These are phyloP conservation scores for Nasonia giraulti DNA, from an alignment of 1,140 invertebrate genomes.

Conservation along the genomic window DNA sequence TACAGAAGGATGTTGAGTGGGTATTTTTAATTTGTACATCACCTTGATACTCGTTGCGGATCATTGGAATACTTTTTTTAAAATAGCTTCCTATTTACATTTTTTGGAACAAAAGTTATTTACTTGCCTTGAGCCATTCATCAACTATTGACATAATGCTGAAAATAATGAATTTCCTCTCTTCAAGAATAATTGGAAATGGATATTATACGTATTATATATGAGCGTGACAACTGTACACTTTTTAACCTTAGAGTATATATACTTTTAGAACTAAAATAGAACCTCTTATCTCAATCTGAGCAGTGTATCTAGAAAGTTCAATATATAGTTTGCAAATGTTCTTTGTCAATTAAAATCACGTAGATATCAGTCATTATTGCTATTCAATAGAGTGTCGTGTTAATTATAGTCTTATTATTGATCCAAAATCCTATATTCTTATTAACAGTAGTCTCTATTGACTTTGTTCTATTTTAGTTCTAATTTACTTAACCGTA, in stretches of 20 bases:
- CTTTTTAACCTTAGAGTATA: background rate
- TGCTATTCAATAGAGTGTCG: no score
- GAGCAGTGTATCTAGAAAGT: conserved; percentile 32
- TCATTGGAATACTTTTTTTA: background rate
- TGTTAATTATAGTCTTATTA: background rate
- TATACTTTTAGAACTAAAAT: conserved; percentile 14
- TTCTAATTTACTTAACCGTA: no score
- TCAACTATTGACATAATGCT: background rate
- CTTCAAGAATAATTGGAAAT: background rate
- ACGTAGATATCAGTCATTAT: no score
- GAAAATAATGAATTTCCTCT: background rate
- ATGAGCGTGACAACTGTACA: background rate
- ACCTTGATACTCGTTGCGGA: background rate
- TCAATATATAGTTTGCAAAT: conserved; percentile 8
- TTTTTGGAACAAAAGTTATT: background rate
- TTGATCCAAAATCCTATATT: background rate
- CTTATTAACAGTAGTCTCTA: background rate
- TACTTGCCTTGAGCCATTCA: background rate
- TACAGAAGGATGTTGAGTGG: background rate
- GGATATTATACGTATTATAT: background rate
- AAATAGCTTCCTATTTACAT: background rate
- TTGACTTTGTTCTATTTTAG: background rate
- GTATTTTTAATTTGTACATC: conserved; percentile 1
- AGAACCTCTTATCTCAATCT: conserved; percentile 26
- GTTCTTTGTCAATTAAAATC: background rate